Evolutionary conservation across 2,888 invertebrate genomes (phyloP), one percentile per base, ranked within the genome.

Genomic region (Tenthredo notha): DNA sequence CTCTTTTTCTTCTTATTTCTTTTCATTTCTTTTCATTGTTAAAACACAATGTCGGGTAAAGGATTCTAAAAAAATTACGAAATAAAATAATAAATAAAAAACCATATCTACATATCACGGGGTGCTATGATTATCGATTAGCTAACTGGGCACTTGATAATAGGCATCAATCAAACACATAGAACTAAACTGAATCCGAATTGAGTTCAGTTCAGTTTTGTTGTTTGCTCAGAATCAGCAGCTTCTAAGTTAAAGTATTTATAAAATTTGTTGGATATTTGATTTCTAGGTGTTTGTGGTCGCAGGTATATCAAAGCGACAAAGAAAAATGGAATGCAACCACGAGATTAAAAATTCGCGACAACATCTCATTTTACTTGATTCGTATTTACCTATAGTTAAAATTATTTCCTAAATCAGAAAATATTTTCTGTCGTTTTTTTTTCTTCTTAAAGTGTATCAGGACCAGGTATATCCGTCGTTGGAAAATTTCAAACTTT

Each of bases 401-500:
- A 54, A 77, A 77, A 54, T 77, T 77, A 77, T 25, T 77, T 5
- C 7, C 25, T 29, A 77, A 9, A 29, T 80, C 29, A 77, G 18
- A 29, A 37, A 7, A 37, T 6, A 37, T 37, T 37, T 6, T 6
- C 37, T n/a, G n/a, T n/a, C n/a, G n/a, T n/a, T n/a, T 37, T 12
- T 33, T 67, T 40, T 40, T 61, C 25, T 29, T 40, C 1, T 33
- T 15, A 40, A 12, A 33, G 61, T 83, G 2, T 21, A 83, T 92
- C 91, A 95, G 50, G 93, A 92, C 95, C 95, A 95, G 15, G 94
- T 94, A 87, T 95, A 96, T 4, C 95, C 95, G 85, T 94, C 94
- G 87, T 95, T 95, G 70, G 95, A 95, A 91, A 95, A 96, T 89
- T 96, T 96, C 47, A 96, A 93, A 90, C 96, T 96, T 89, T 97